These are phyloP conservation scores for Batillaria attramentaria DNA, from an alignment of 1,140 invertebrate species.

Conservation along the genomic window DNA sequence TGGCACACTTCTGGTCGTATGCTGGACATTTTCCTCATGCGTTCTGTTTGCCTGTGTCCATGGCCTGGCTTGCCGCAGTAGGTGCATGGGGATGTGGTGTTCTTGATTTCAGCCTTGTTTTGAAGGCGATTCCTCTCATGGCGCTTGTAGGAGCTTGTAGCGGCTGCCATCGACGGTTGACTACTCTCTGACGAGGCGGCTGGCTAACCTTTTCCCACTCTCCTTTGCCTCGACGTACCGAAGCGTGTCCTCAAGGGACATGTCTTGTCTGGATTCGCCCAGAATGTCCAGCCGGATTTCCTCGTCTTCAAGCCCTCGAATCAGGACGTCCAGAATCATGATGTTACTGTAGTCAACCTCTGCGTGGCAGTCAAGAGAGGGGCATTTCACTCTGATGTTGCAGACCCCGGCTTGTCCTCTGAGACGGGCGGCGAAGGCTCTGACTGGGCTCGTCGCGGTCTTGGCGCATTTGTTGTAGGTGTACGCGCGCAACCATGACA, in stretches of 20 bases:
- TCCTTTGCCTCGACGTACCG: slow-evolving; percentile 29
- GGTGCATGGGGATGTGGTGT: not conserved
- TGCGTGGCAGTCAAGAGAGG: not conserved
- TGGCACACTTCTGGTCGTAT: slow-evolving; percentile 10
- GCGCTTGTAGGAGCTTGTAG: slow-evolving; percentile 18
- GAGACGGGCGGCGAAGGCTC: slow-evolving; percentile 25
- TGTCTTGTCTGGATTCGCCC: slow-evolving; percentile 17
- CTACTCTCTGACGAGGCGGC: not conserved
- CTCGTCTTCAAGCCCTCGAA: slow-evolving; percentile 20
- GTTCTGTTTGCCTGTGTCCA: not conserved
- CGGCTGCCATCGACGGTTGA: not conserved
- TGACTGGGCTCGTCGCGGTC: slow-evolving; percentile 24
- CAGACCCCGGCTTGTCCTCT: slow-evolving; percentile 32
- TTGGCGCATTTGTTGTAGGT: slow-evolving; percentile 31
- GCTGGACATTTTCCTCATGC: not conserved
- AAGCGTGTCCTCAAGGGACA: slow-evolving; percentile 26
- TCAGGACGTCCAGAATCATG: slow-evolving; percentile 30
- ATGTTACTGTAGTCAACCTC: slow-evolving; percentile 29
- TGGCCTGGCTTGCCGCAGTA: slow-evolving; percentile 1
- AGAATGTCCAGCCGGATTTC: slow-evolving; percentile 35
- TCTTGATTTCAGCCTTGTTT: too few relatives aligned
- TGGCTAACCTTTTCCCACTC: slow-evolving; percentile 31
- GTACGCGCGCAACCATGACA: slow-evolving; percentile 22
- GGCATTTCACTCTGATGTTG: slow-evolving; percentile 29
- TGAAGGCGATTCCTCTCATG: not conserved